Conservation (phyloP, 2,113 vertebrate species). For the Varanus salvator region DNA sequence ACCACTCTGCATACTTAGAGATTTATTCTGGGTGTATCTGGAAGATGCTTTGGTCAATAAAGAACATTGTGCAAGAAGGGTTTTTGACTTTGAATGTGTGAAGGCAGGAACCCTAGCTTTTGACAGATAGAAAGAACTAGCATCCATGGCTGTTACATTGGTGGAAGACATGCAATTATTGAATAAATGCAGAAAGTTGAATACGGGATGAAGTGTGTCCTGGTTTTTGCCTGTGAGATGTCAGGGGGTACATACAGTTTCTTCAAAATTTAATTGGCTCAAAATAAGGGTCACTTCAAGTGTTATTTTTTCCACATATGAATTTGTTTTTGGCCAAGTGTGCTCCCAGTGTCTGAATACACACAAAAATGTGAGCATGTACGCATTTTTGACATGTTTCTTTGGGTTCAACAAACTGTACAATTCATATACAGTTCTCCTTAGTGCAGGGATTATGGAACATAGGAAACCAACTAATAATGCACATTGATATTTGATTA, state of each 20-base stretch:
- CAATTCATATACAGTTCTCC: not conserved
- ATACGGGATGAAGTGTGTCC: not conserved
- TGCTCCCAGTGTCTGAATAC: not conserved
- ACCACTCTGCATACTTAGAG: too few species aligned
- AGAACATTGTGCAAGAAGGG: too few species aligned
- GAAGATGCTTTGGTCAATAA: too few species aligned
- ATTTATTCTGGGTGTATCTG: too few species aligned
- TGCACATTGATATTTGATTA: not conserved
- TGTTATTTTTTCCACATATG: not conserved
- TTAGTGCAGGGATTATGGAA: too few species aligned
- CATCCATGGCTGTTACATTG: too few species aligned
- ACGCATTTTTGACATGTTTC: not conserved
- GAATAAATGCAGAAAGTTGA: not conserved
- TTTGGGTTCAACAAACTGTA: too few species aligned
- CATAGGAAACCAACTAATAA: not conserved
- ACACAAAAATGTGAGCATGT: not conserved
- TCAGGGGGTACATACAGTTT: not conserved
- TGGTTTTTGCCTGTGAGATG: not conserved
- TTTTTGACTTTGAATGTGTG: too few species aligned
- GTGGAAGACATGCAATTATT: too few species aligned
- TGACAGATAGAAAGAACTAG: not conserved
- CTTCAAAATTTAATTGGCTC: not conserved
- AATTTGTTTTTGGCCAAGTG: not conserved
- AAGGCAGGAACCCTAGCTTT: too few species aligned
- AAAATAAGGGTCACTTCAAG: not conserved